Percentiles rank a stretch among this genome's conserved stretches.
Evolutionary conservation across 2,888 invertebrate species (phyloP).

Genomic region (Meliscaeva auricollis): DNA sequence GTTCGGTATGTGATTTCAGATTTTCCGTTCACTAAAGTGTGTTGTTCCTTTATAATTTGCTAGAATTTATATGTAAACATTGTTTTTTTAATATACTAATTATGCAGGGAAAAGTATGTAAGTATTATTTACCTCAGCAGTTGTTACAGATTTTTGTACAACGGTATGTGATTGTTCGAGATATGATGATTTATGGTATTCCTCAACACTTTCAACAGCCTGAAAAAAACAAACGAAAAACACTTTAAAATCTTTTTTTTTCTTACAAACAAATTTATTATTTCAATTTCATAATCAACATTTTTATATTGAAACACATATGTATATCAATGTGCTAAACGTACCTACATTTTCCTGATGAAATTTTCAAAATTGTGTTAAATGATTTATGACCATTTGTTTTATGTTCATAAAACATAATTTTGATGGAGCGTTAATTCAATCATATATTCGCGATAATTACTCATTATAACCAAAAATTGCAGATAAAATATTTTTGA

Average conservation of each 20-base stretch:
- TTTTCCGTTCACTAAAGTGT: conserved; percentile 81
- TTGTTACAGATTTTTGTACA: conserved; percentile 81
- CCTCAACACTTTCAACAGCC: conserved; percentile 84
- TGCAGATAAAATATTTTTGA: too few species aligned
- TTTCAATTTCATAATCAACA: conserved; percentile 21
- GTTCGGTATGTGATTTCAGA: conserved; percentile 84
- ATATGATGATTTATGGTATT: conserved; percentile 81
- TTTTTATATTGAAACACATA: conserved; percentile 18
- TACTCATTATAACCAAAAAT: conserved; percentile 1
- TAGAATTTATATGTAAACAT: conserved; percentile 36
- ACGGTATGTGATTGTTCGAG: conserved; percentile 83
- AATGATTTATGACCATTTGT: conserved; percentile 48
- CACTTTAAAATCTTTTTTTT: neutral
- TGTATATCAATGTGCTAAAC: conserved; percentile 30
- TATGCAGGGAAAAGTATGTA: neutral
- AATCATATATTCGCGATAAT: conserved; percentile 27
- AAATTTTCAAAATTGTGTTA: conserved; percentile 34
- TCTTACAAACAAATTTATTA: neutral
- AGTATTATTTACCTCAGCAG: conserved; percentile 79
- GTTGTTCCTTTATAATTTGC: conserved; percentile 79
- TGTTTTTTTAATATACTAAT: neutral
- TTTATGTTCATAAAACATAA: conserved; percentile 32
- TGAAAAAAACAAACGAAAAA: conserved; percentile 78
- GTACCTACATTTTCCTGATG: neutral
- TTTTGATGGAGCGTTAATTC: conserved; percentile 38